Evolutionary conservation across 1,140 invertebrate genomes (phyloP), one percentile per base, ranked within the genome.

Genomic region (Drosophila equinoxialis): DNA sequence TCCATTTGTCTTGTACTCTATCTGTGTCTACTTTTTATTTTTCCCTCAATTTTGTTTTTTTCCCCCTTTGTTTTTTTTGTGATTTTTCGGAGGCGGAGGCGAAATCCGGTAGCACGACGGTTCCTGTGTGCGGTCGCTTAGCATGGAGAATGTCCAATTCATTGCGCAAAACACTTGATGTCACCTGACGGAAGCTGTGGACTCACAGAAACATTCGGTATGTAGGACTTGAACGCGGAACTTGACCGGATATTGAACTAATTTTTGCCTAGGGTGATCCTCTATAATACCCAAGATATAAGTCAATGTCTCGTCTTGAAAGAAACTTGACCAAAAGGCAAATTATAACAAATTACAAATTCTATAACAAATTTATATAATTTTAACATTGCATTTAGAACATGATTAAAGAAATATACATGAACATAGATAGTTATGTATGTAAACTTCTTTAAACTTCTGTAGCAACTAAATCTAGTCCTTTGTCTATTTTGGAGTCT

Each of bases 201-300:
- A n/a, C 13, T 6, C 55, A 58, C 4, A 5, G 10, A 10, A 65
- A 10, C 6, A 2, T 54, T 17, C 7, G 4, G 14, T 6, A 11
- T 39, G 11, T 5, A 59, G 71, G 58, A 20, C 51, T 42, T 64
- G 51, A 42, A 39, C 55, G 74, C 74, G 65, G 65, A 76, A 76
- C 73, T 76, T 64, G 66, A 76, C 74, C 74, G 74, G 74, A 77
- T 75, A 75, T 75, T 75, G 37, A 35, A 75, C 33, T 23, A 60
- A 75, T 65, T 35, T 68, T 68, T 63, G 23, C 26, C 14, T 48
- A 39, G 45, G 45, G 45, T 51, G 45, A 17, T 51, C 45, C 3
- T 3, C 7, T 6, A 11, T 13, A 8, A 39, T 11, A 39, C 37
- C 10, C 11, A 26, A 26, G 0, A 5, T 5, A 26, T 26, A 26